Conservation (phyloP, 2,888 invertebrate genomes). For the Lasioglossum malachurum region DNA sequence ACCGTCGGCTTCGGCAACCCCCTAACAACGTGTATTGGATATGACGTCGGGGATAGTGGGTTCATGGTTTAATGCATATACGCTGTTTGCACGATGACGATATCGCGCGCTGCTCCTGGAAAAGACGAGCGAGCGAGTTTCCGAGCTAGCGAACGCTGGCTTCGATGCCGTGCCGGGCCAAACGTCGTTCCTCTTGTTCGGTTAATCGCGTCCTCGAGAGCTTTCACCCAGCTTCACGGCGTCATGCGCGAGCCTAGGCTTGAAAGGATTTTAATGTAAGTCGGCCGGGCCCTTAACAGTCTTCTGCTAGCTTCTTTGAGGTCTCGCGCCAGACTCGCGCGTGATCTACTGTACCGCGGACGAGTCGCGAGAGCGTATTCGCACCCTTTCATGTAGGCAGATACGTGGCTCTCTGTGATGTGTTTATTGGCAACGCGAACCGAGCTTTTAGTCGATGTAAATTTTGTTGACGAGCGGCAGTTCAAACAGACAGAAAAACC, state of each 20-base stretch:
- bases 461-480: background rate
- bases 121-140: constrained; percentile 64
- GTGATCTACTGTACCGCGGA: background rate
- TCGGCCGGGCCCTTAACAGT: constrained; percentile 14
- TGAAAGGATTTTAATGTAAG: constrained; percentile 73
- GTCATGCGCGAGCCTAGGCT: constrained; percentile 47
- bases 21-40: constrained; percentile 81
- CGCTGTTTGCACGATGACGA: constrained; percentile 75
- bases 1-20: constrained; percentile 63
- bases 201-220: constrained; percentile 67
- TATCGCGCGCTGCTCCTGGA: constrained; percentile 63
- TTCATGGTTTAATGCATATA: constrained; percentile 83
- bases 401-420: background rate
- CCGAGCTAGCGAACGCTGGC: background rate
- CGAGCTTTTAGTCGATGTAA: background rate
- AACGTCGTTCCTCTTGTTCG: constrained; percentile 52
- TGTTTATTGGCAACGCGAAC: background rate
- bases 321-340: background rate
- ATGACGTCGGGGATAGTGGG: constrained; percentile 83
- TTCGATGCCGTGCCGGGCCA: background rate
- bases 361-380: background rate
- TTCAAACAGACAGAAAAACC: background rate
- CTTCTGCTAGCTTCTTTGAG: background rate
- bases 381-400: background rate
- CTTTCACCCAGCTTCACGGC: constrained; percentile 50